Evolutionary conservation across 1,140 invertebrate genomes (phyloP).

Genomic region (Asbolus verrucosus): DNA sequence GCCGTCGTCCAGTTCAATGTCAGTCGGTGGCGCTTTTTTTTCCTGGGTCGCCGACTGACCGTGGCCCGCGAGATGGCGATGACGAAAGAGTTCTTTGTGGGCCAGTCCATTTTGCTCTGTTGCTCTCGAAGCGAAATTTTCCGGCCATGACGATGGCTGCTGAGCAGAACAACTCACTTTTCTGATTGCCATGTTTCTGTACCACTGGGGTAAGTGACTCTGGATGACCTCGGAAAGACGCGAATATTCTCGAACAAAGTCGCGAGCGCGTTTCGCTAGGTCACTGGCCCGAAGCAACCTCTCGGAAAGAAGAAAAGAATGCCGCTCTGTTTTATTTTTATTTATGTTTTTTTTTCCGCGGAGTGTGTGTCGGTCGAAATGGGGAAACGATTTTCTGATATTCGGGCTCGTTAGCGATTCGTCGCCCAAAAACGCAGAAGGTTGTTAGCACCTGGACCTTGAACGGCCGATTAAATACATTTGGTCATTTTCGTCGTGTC

Average conservation of each 20-base stretch:
- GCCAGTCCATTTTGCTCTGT: conserved; percentile 22
- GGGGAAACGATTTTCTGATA: too few species aligned
- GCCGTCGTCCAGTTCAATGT: conserved; percentile 59
- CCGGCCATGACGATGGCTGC: conserved; percentile 46
- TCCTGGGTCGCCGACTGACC: conserved; percentile 64
- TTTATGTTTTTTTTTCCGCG: too few species aligned
- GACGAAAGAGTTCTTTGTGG: conserved; percentile 30
- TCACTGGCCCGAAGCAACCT: conserved; percentile 59
- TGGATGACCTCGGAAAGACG: conserved; percentile 58
- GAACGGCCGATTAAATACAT: conserved; percentile 27
- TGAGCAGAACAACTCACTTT: conserved; percentile 54
- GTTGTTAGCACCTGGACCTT: conserved; percentile 39
- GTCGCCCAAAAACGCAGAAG: conserved; percentile 30
- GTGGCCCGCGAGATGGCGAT: conserved; percentile 55
- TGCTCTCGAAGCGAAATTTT: conserved; percentile 49
- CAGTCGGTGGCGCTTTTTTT: conserved; percentile 58
- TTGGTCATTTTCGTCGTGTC: conserved; percentile 38
- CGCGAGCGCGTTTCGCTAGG: conserved; percentile 50
- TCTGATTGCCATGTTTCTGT: conserved; percentile 56
- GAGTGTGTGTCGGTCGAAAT: too few species aligned
- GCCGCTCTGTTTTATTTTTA: conserved; percentile 3
- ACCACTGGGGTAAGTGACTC: conserved; percentile 63
- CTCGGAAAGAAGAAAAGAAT: conserved; percentile 23
- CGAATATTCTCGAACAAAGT: conserved; percentile 54
- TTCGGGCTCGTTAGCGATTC: too few species aligned